These are phyloP conservation scores for Dascyllus trimaculatus DNA, from an alignment of 2,113 vertebrate genomes.

Conservation along the genomic window DNA sequence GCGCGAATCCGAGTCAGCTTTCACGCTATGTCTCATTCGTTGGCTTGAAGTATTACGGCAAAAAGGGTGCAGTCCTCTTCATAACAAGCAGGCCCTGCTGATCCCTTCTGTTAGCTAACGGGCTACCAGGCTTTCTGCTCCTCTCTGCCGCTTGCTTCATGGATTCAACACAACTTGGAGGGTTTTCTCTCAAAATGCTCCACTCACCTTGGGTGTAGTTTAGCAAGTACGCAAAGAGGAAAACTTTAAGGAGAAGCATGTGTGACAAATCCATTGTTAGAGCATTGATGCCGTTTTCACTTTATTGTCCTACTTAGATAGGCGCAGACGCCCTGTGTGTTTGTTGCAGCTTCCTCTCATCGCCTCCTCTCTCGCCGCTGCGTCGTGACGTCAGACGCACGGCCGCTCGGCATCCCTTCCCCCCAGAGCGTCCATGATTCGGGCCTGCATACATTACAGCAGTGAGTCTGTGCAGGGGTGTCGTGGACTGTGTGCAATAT, in stretches of 20 bases:
- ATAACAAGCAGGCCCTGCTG: conserved; percentile 80
- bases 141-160: conserved; percentile 45
- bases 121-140: conserved; percentile 69
- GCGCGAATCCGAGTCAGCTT: not conserved
- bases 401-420: conserved; percentile 53
- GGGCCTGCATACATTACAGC: conserved; percentile 29
- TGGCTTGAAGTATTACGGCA: conserved; percentile 47
- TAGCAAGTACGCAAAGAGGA: conserved; percentile 71
- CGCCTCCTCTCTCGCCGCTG: conserved; percentile 58
- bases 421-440: conserved; percentile 53
- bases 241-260: conserved; percentile 77
- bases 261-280: conserved; percentile 82
- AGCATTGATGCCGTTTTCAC: conserved; percentile 82
- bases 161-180: conserved; percentile 36
- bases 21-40: conserved; percentile 3
- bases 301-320: conserved; percentile 86
- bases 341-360: conserved; percentile 84
- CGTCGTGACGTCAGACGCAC: conserved; percentile 84
- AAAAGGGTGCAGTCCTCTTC: conserved; percentile 79
- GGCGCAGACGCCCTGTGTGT: conserved; percentile 86
- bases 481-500: not conserved
- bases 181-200: conserved; percentile 23
- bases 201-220: conserved; percentile 82
- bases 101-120: conserved; percentile 64
- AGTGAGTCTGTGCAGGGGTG: not conserved